phyloP scores from a whole-genome alignment of 2,888 invertebrate genomes.

The Stomorhina lunata region DNA sequence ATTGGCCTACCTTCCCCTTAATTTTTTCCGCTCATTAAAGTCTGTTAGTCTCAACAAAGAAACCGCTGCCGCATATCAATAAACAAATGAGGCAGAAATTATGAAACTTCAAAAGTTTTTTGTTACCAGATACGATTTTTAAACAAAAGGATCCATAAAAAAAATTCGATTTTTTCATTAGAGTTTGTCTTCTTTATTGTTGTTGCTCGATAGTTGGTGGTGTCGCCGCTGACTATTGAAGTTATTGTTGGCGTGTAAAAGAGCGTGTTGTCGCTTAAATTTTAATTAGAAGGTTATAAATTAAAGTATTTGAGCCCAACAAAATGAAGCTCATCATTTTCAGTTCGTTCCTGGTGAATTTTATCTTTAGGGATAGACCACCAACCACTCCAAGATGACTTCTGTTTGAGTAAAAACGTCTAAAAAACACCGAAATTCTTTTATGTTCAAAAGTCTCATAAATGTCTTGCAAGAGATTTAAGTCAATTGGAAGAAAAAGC shows the following conservation, averaged over 20 bases:
- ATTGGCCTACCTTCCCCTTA: neutral
- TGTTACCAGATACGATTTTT: constrained; percentile 24
- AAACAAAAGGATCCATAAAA: neutral
- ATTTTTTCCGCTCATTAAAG: constrained; percentile 15
- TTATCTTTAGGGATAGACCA: constrained; percentile 44
- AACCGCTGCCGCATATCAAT: constrained; percentile 55
- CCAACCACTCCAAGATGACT: constrained; percentile 59
- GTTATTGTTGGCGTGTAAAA: constrained; percentile 23
- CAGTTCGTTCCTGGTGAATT: constrained; percentile 10
- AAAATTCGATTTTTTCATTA: too few species aligned
- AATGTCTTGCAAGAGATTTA: constrained; percentile 35
- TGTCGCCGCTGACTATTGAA: constrained; percentile 30
- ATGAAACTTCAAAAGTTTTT: constrained; percentile 50
- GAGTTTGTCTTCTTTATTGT: neutral
- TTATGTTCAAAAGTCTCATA: constrained; percentile 22
- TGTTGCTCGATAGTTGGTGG: neutral
- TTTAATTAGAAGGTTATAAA: constrained; percentile 77
- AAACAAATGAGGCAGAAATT: constrained; percentile 65
- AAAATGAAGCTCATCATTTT: constrained; percentile 29
- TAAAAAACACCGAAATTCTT: constrained; percentile 12
- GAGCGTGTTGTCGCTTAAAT: constrained; percentile 61
- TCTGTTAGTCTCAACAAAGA: neutral
- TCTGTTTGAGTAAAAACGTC: constrained; percentile 39
- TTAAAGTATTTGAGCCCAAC: constrained; percentile 72
- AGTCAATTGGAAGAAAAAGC: constrained; percentile 6